Percentiles rank a stretch among this genome's conserved stretches.
phyloP scores from a whole-genome alignment of 2,797 vertebrate species.

The Trachops cirrhosus region DNA sequence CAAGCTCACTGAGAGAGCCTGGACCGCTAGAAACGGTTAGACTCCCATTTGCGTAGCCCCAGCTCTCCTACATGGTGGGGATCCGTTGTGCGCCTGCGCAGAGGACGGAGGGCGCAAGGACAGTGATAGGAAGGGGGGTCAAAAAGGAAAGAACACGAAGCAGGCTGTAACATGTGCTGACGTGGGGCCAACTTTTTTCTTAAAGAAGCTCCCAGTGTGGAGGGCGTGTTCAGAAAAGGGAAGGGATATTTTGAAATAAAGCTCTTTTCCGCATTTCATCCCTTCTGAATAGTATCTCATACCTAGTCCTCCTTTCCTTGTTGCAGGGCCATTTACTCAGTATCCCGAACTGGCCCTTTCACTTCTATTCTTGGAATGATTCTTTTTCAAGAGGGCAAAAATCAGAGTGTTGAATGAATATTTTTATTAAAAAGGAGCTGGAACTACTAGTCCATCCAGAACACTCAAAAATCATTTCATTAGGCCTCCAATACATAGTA shows the following conservation, averaged over 20 bases:
- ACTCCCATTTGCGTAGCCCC: slow-evolving; percentile 5
- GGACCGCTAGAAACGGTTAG: slow-evolving; percentile 44
- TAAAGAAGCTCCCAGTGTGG: neutral
- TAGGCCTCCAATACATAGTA: neutral
- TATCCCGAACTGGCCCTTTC: neutral
- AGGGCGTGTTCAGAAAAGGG: neutral
- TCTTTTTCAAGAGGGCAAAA: slow-evolving; percentile 19
- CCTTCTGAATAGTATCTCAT: neutral
- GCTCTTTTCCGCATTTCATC: neutral
- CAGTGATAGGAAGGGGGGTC: neutral
- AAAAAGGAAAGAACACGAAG: slow-evolving; percentile 34
- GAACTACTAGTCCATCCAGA: neutral
- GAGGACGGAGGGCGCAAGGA: fast-evolving
- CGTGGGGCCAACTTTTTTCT: neutral
- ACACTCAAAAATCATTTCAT: neutral
- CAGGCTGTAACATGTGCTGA: fast-evolving
- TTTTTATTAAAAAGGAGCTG: neutral
- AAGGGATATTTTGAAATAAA: slow-evolving; percentile 9
- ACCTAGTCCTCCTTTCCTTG: neutral
- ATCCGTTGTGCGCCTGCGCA: fast-evolving
- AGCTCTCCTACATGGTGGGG: neutral
- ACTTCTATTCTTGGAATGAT: neutral
- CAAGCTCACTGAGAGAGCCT: neutral
- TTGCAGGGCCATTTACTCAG: neutral
- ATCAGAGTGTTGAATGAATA: neutral